Conservation (phyloP, 2,888 invertebrate species). For the Chrysina gloriosa region DNA sequence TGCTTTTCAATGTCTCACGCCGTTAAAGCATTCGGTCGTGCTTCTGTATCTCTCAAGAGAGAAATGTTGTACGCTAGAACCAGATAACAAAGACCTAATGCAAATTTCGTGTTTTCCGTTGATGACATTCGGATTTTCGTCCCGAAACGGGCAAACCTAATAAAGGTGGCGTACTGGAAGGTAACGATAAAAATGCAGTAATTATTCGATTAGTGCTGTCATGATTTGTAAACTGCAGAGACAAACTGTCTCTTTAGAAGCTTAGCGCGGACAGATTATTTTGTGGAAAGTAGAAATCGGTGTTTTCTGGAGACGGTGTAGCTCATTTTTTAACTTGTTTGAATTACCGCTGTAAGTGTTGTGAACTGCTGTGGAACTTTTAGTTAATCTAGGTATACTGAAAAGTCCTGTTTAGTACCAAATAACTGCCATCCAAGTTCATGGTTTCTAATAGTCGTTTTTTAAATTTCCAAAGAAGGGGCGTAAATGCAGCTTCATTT, state of each 20-base stretch:
- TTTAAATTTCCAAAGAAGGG: too few relatives aligned
- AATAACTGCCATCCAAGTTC: too few relatives aligned
- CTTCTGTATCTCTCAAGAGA: not conserved
- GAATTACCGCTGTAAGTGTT: too few relatives aligned
- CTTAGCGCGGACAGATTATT: too few relatives aligned
- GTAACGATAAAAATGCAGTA: not conserved
- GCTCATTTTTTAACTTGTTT: too few relatives aligned
- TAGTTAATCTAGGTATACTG: too few relatives aligned
- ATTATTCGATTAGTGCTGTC: not conserved
- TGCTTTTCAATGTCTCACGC: not conserved
- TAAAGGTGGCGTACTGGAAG: not conserved
- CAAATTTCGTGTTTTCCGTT: conserved; percentile 28
- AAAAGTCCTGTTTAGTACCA: too few relatives aligned
- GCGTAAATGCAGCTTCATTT: too few relatives aligned
- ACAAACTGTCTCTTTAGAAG: not conserved
- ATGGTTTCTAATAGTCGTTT: too few relatives aligned
- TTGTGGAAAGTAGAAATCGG: too few relatives aligned
- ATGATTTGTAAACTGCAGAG: not conserved
- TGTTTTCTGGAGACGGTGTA: too few relatives aligned
- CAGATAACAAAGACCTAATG: not conserved
- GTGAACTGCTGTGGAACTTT: too few relatives aligned
- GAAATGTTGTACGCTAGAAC: not conserved
- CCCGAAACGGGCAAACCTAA: not conserved
- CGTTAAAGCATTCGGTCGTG: not conserved
- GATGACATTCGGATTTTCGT: conserved; percentile 10